Percentiles rank a stretch among this genome's conserved stretches.
phyloP scores from a whole-genome alignment of 1,140 invertebrate species.

The Ceratitis capitata region DNA sequence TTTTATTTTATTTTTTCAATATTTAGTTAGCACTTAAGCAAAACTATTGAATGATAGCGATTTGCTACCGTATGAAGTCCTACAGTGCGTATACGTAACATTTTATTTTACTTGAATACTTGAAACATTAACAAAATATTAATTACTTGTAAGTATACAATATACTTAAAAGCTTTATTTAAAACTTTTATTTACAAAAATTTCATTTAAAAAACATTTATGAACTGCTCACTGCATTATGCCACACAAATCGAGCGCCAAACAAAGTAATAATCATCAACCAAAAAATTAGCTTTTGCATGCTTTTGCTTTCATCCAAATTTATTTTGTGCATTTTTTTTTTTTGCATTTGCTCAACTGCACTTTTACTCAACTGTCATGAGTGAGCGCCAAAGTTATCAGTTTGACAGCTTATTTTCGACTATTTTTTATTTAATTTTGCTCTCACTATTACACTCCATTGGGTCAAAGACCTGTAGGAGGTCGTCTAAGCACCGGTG shows the following conservation, averaged over 20 bases:
- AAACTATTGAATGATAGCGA: too few relatives aligned
- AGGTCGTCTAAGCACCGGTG: conserved; percentile 63
- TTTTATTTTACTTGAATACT: too few relatives aligned
- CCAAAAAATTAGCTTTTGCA: neutral
- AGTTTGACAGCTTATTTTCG: neutral
- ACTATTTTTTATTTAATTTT: neutral
- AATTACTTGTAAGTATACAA: too few relatives aligned
- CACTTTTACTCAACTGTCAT: conserved; percentile 17
- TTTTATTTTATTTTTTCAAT: too few relatives aligned
- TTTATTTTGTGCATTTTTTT: neutral
- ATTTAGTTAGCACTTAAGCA: too few relatives aligned
- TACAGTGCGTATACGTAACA: conserved; percentile 6
- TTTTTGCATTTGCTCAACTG: neutral
- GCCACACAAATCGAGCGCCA: neutral
- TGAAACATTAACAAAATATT: too few relatives aligned
- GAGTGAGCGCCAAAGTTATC: neutral
- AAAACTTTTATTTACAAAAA: too few relatives aligned
- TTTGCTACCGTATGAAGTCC: too few relatives aligned
- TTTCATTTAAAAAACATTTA: too few relatives aligned
- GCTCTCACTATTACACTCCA: conserved; percentile 20
- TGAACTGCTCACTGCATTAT: neutral
- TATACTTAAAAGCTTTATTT: too few relatives aligned
- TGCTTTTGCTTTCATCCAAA: neutral
- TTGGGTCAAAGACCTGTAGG: conserved; percentile 65
- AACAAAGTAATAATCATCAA: neutral